A percentile compares a stretch with the other conserved stretches of the same genome.
Evolutionary conservation across 2,888 invertebrate species (phyloP).

Genomic region (Clostera curtula): DNA sequence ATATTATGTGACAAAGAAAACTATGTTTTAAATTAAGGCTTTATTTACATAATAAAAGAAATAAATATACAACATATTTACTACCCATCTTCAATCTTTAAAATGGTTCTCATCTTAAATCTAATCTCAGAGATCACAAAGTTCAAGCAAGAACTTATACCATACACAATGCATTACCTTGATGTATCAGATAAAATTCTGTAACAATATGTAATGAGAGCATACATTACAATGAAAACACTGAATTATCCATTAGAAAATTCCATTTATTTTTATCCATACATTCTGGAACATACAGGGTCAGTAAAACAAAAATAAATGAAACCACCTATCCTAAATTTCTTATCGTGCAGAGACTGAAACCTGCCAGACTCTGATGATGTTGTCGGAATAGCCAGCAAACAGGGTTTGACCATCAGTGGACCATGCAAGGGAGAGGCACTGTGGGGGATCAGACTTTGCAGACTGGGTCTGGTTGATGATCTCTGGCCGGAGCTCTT

Average conservation of each 20-base stretch:
- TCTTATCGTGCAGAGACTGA: constrained; percentile 86
- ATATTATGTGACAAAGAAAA: constrained; percentile 23
- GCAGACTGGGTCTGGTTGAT: constrained; percentile 81
- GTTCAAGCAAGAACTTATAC: too few species aligned
- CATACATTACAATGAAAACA: constrained; percentile 64
- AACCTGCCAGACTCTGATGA: constrained; percentile 99
- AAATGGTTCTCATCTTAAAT: constrained; percentile 18
- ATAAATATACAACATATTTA: constrained; percentile 30
- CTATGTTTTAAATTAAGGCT: constrained; percentile 24
- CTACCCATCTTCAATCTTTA: constrained; percentile 17
- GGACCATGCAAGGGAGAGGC: constrained; percentile 98
- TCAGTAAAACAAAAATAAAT: constrained; percentile 65
- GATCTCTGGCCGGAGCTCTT: constrained; percentile 97
- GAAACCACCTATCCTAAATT: constrained; percentile 42
- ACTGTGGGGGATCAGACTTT: constrained; percentile 95
- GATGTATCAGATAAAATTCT: too few species aligned
- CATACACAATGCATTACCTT: too few species aligned
- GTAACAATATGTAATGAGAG: too few species aligned
- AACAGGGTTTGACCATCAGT: constrained; percentile 99
- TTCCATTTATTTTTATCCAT: constrained; percentile 70
- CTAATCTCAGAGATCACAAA: constrained; percentile 49
- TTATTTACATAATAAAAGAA: constrained; percentile 44
- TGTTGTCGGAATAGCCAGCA: constrained; percentile 98
- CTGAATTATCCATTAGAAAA: constrained; percentile 38
- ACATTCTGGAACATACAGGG: constrained; percentile 17